A percentile compares a stretch with the other conserved stretches of the same genome.
Conservation (phyloP, 2,113 vertebrate genomes). For the Ptychochromis oligacanthus region DNA sequence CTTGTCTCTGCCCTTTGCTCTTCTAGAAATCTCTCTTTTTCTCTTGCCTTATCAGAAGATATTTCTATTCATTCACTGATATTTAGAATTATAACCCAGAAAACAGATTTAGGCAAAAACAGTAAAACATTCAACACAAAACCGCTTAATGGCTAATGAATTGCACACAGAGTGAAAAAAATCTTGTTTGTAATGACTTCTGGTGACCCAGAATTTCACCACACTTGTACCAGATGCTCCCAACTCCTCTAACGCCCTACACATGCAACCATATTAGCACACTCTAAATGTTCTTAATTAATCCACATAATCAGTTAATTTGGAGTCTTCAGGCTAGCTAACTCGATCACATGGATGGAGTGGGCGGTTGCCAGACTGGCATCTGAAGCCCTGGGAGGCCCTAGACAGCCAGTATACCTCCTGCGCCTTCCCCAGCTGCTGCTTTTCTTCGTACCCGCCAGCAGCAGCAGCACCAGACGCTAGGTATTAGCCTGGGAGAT, state of each 20-base stretch:
- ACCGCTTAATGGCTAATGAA: neutral
- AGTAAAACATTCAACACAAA: neutral
- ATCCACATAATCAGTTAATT: slow-evolving; percentile 46
- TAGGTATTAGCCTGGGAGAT: slow-evolving; percentile 41
- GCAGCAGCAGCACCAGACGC: slow-evolving; percentile 23
- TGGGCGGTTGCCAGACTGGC: neutral
- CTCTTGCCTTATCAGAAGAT: neutral
- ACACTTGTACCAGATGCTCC: slow-evolving; percentile 8
- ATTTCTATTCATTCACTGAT: neutral
- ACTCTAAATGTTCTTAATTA: slow-evolving; percentile 36
- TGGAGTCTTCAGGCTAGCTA: slow-evolving; percentile 9
- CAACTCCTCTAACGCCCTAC: neutral
- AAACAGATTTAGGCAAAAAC: slow-evolving; percentile 3
- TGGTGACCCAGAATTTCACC: neutral
- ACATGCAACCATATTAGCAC: slow-evolving; percentile 9
- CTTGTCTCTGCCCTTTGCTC: neutral
- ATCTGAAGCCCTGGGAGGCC: slow-evolving; percentile 23
- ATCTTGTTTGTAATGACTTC: neutral
- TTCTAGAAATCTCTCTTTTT: too few relatives aligned
- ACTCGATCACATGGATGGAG: slow-evolving; percentile 33
- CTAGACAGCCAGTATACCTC: neutral
- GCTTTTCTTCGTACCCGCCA: neutral
- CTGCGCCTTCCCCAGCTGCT: slow-evolving; percentile 36
- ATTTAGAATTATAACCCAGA: neutral
- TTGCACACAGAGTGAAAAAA: neutral